Evolutionary conservation across 1,140 invertebrate genomes (phyloP).

Genomic region (Zaprionus lachaisei): DNA sequence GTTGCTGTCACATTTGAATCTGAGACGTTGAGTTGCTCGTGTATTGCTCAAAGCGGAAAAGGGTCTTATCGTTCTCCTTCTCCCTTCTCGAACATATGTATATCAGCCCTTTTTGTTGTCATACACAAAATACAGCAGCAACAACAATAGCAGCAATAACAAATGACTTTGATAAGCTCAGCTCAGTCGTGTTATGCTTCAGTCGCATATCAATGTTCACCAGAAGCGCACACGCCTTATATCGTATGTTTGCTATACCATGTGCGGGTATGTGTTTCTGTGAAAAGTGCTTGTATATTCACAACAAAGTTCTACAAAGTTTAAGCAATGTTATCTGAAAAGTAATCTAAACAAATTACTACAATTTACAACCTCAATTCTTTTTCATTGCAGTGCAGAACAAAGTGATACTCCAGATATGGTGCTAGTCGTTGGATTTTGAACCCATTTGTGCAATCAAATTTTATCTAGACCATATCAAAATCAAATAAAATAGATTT

Average conservation of each 20-base stretch:
- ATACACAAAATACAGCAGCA: background rate
- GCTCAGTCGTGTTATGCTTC: background rate
- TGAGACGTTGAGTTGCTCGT: too few relatives aligned
- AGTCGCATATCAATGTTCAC: background rate
- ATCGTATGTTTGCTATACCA: background rate
- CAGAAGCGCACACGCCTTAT: background rate
- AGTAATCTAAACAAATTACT: background rate
- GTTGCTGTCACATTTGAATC: background rate
- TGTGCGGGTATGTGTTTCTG: background rate
- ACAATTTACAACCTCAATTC: background rate
- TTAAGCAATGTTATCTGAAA: background rate
- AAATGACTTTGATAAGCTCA: background rate
- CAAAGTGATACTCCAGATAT: background rate
- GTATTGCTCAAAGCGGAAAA: background rate
- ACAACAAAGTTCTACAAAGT: background rate
- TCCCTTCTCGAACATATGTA: background rate
- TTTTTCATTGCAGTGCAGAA: background rate
- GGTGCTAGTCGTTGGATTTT: background rate
- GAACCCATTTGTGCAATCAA: background rate
- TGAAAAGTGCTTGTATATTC: background rate
- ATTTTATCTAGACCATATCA: constrained; percentile 9
- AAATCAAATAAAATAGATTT: background rate
- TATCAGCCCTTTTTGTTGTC: background rate
- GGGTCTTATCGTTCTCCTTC: background rate
- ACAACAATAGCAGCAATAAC: background rate